A percentile compares a stretch with the other conserved stretches of the same genome.
Conservation (phyloP, 2,113 vertebrate species). For the Lagopus muta region DNA sequence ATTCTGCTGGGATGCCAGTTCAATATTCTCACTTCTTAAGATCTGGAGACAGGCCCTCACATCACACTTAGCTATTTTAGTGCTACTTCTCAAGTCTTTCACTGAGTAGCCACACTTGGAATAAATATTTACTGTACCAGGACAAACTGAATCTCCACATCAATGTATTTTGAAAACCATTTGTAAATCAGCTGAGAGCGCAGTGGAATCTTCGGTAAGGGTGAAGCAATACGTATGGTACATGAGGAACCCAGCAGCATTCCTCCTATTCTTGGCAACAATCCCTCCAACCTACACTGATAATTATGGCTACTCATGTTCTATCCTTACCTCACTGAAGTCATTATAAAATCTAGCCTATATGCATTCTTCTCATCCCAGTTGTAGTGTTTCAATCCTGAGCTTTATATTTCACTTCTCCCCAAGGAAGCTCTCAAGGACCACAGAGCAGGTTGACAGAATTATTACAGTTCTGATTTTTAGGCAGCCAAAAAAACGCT, state of each 20-base stretch:
- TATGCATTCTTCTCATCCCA: too few species aligned
- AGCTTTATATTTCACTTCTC: not conserved
- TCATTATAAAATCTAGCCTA: not conserved
- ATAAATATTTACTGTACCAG: not conserved
- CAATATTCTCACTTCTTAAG: not conserved
- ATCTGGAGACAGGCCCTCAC: not conserved
- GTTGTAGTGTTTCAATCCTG: not conserved
- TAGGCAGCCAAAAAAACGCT: not conserved
- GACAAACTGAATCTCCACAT: not conserved
- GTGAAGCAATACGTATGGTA: not conserved
- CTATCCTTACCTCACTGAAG: not conserved
- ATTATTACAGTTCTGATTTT: not conserved
- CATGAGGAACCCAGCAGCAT: not conserved
- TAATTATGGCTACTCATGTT: not conserved
- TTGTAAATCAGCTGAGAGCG: not conserved
- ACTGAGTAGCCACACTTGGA: not conserved
- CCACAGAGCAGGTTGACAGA: not conserved
- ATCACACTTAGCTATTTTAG: not conserved
- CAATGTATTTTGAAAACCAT: not conserved
- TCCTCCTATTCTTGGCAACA: not conserved
- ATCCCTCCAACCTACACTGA: not conserved
- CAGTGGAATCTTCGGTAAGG: not conserved
- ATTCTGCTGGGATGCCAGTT: not conserved
- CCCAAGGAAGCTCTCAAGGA: not conserved
- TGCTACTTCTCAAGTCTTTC: not conserved